These are phyloP conservation scores for Magallana angulata DNA, from an alignment of 1,140 invertebrate genomes.

Conservation along the genomic window DNA sequence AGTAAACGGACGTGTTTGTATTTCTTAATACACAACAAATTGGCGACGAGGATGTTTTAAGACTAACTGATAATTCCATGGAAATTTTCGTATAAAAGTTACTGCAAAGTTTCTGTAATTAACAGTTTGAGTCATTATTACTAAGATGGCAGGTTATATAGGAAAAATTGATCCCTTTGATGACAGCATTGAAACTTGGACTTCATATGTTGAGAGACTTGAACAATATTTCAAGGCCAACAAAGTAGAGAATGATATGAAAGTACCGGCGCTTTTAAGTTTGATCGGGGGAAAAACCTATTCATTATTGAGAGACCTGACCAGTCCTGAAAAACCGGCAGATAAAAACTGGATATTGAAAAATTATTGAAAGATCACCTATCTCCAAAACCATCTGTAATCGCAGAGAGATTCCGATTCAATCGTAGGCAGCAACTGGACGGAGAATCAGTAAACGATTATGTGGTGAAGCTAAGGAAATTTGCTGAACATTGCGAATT, in stretches of 20 bases:
- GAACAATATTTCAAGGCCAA: constrained; percentile 57
- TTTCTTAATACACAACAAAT: background rate
- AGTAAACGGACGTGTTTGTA: no score
- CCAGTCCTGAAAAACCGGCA: constrained; percentile 39
- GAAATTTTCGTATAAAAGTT: background rate
- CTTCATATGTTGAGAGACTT: constrained; percentile 51
- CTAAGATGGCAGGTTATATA: constrained; percentile 43
- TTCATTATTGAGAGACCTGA: constrained; percentile 43
- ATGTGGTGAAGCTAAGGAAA: background rate
- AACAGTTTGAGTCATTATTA: background rate
- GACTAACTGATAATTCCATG: background rate
- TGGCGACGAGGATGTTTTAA: background rate
- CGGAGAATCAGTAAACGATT: background rate
- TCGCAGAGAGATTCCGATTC: background rate
- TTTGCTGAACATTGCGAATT: constrained; percentile 39
- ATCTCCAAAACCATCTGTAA: background rate
- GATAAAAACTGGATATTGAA: constrained; percentile 41
- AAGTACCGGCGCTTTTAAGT: constrained; percentile 48
- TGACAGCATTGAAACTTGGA: constrained; percentile 52
- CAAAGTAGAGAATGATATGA: constrained; percentile 41
- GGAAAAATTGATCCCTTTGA: constrained; percentile 46
- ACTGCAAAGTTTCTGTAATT: background rate
- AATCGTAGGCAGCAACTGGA: background rate
- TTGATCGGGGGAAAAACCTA: constrained; percentile 55
- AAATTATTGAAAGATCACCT: constrained; percentile 26